Evolutionary conservation across 2,888 invertebrate genomes (phyloP).

Genomic region (Apotomis turbidana): DNA sequence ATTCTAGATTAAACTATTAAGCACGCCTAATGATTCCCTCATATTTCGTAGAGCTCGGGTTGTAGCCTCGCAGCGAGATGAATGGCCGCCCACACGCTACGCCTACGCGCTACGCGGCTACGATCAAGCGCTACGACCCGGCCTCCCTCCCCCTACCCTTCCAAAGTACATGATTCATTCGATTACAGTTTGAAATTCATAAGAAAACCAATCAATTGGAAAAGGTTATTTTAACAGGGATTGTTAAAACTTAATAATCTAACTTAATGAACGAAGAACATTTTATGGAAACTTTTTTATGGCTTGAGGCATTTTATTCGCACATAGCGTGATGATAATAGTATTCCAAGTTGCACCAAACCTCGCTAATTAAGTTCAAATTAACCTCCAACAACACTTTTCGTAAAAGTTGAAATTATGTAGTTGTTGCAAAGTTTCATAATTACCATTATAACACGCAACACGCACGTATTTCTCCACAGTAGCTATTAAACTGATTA

Average conservation of each 20-base stretch:
- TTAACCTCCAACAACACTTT: slow-evolving; percentile 1
- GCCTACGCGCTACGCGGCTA: slow-evolving; percentile 59
- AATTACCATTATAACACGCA: slow-evolving; percentile 7
- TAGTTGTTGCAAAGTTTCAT: background rate
- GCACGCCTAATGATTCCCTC: slow-evolving; percentile 6
- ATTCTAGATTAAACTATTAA: slow-evolving; percentile 6
- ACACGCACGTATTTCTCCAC: background rate
- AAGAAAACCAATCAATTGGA: slow-evolving; percentile 39
- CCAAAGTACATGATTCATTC: slow-evolving; percentile 52
- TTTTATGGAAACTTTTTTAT: slow-evolving; percentile 1
- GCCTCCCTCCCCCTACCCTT: slow-evolving; percentile 2
- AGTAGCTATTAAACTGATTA: background rate
- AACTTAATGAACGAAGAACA: background rate
- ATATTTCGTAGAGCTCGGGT: slow-evolving; percentile 20
- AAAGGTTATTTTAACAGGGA: slow-evolving; percentile 29
- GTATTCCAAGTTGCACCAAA: slow-evolving; percentile 2
- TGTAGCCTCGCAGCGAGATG: slow-evolving; percentile 45
- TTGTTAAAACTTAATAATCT: slow-evolving; percentile 16
- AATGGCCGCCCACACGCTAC: slow-evolving; percentile 62
- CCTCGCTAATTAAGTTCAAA: background rate
- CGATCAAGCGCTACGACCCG: slow-evolving; percentile 40
- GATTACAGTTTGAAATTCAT: slow-evolving; percentile 43
- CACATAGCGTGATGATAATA: slow-evolving; percentile 30
- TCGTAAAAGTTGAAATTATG: background rate
- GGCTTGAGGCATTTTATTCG: slow-evolving; percentile 7